Evolutionary conservation across 2,113 vertebrate genomes (phyloP), one percentile per base, ranked within the genome.

Genomic region (Desmodus rotundus): DNA sequence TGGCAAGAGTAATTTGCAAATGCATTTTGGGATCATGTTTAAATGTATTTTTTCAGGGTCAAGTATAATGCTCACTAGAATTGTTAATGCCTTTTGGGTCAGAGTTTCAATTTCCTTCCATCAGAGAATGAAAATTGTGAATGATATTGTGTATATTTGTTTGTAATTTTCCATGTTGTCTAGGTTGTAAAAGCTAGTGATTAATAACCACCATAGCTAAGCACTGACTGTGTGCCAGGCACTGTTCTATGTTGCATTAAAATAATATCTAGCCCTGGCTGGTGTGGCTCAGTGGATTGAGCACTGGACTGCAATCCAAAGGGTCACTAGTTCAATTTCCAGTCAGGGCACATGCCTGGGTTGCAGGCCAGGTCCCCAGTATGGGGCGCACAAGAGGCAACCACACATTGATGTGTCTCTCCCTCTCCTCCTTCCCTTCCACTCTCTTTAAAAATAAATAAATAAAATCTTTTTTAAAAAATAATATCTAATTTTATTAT

Each of bases 1-100:
- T 73, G 95, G 98, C 97, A 96, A 97, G 95, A 98, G 96, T 93
- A 94, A 97, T 98, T 98, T 98, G 95, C 94, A 97, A 94, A 95
- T 22, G 85, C 87, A 95, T 96, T 98, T 98, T 93, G 76, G 93
- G 97, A 98, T 98, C 96, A 97, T 93, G 96, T 77, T 98, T 95
- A 89, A 98, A 91, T 97, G 86, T 83, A 56, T 86, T 96, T 97
- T 97, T 95, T 77, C 95, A 93, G 95, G 74, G 36, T 96, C 76
- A 89, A 85, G 7, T 19, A 43, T 94, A 92, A 95, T 82, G 28
- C 89, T 96, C 93, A 76, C 93, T 95, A 83, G 95, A 97, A 82
- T 96, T 87, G 93, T 87, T 89, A 93, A 82, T 96, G 22, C 26
- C 77, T 97, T 97, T 89, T 68, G 90, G 96, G 80, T 87, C 94